These are phyloP conservation scores for Amphimedon queenslandica DNA, from an alignment of 37 sponge, comb jelly and placozoan species.

Conservation along the genomic window DNA sequence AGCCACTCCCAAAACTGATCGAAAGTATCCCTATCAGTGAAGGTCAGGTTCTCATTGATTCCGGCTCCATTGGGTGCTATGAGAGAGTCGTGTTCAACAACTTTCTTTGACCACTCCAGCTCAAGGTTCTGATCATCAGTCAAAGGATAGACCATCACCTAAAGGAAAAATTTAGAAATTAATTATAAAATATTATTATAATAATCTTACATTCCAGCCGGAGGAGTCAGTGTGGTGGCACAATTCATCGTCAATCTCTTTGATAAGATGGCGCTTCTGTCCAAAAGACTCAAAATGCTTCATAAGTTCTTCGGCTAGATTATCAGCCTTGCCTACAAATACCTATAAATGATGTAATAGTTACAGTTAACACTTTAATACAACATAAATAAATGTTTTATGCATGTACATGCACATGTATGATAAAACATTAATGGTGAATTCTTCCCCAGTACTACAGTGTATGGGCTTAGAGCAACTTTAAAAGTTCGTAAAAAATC, in stretches of 20 bases:
- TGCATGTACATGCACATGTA: too few relatives aligned
- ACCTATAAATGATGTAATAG: too few relatives aligned
- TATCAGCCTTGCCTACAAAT: constrained; percentile 61
- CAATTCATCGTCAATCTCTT: constrained; percentile 74
- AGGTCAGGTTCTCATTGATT: constrained; percentile 42
- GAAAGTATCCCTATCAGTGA: constrained; percentile 32
- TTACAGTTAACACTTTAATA: too few relatives aligned
- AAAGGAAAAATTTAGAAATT: background rate
- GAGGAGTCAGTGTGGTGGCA: constrained; percentile 63
- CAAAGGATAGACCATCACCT: constrained; percentile 10
- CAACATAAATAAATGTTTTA: too few relatives aligned
- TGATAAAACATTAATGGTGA: too few relatives aligned
- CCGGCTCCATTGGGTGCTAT: constrained; percentile 36
- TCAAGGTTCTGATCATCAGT: constrained; percentile 37
- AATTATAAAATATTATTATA: background rate
- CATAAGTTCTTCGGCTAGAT: constrained; percentile 46
- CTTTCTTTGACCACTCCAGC: constrained; percentile 70
- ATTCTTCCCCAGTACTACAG: too few relatives aligned
- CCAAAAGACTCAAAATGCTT: constrained; percentile 71
- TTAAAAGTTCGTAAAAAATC: too few relatives aligned
- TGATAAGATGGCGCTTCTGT: constrained; percentile 42
- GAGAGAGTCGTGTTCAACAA: constrained; percentile 33
- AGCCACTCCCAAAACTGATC: constrained; percentile 66
- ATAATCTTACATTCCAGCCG: constrained; percentile 40
- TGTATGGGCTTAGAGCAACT: too few relatives aligned